Percentiles rank a stretch among this genome's conserved stretches.
phyloP scores from a whole-genome alignment of 2,113 vertebrate genomes.

The Oreochromis tanganicae region DNA sequence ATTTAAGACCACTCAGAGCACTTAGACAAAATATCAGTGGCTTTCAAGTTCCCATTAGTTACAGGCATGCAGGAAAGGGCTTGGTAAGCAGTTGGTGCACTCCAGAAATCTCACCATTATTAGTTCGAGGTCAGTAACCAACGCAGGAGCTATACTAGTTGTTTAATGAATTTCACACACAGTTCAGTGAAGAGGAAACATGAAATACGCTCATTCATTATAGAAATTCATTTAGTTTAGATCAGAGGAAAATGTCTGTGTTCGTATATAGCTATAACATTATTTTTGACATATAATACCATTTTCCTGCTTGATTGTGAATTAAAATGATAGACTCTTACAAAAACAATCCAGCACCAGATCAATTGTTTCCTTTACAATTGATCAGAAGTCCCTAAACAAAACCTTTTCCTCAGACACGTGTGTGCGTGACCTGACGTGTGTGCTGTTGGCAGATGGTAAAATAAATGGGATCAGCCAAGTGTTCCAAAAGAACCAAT shows the following conservation, averaged over 20 bases:
- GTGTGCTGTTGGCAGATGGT: neutral
- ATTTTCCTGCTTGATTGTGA: neutral
- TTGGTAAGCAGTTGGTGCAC: constrained; percentile 30
- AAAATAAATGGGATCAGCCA: constrained; percentile 1
- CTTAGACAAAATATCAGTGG: neutral
- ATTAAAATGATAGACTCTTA: neutral
- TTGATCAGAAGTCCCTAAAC: constrained; percentile 2
- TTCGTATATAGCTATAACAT: neutral
- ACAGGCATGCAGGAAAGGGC: neutral
- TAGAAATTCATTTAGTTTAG: neutral
- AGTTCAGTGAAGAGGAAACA: neutral
- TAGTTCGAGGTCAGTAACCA: constrained; percentile 38
- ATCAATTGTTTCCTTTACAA: neutral
- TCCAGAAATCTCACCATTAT: constrained; percentile 33
- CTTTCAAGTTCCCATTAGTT: neutral
- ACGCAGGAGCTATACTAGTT: neutral
- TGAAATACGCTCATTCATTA: neutral
- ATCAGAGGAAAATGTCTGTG: neutral
- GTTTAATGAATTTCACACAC: neutral
- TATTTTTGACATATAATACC: neutral
- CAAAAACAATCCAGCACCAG: neutral
- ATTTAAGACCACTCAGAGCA: neutral
- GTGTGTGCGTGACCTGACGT: neutral
- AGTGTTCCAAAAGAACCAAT: neutral
- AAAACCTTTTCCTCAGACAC: neutral